A percentile compares a stretch with the other conserved stretches of the same genome.
These are phyloP conservation scores for Microctonus hyperodae DNA, from an alignment of 2,888 invertebrate species.

Conservation along the genomic window DNA sequence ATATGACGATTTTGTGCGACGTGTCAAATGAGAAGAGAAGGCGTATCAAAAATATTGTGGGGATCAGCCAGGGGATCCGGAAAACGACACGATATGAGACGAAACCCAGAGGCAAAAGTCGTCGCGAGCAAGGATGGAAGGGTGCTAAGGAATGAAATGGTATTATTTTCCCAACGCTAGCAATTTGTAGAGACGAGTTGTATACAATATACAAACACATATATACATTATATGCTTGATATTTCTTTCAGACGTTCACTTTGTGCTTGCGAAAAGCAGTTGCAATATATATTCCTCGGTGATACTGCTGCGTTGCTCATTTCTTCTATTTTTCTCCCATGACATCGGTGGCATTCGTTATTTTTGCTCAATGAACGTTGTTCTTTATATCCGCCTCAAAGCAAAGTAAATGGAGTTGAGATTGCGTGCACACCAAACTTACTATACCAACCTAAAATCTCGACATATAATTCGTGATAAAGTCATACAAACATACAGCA, in stretches of 20 bases:
- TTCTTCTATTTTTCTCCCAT: not conserved
- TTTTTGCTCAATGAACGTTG: conserved; percentile 24
- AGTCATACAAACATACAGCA: too few species aligned
- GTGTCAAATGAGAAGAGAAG: conserved; percentile 30
- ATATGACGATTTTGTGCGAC: conserved; percentile 22
- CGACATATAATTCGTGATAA: not conserved
- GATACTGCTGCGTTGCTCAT: not conserved
- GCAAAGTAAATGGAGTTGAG: conserved; percentile 2
- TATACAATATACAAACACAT: not conserved
- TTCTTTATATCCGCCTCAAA: conserved; percentile 10
- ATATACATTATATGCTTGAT: conserved; percentile 12
- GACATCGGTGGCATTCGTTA: conserved; percentile 10
- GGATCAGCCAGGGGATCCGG: conserved; percentile 27
- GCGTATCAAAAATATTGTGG: conserved; percentile 29
- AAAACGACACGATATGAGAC: conserved; percentile 26
- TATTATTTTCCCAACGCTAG: conserved; percentile 27
- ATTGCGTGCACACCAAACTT: not conserved
- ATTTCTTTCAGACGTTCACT: conserved; percentile 9
- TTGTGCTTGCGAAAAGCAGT: conserved; percentile 1
- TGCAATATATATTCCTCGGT: conserved; percentile 3
- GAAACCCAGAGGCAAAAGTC: conserved; percentile 13
- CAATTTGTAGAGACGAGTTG: conserved; percentile 24
- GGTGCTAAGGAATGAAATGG: conserved; percentile 24
- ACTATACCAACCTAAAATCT: not conserved
- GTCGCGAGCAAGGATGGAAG: not conserved